A percentile compares a stretch with the other conserved stretches of the same genome.
Conservation (phyloP, 2,888 invertebrate species). For the Drosophila leonis region DNA sequence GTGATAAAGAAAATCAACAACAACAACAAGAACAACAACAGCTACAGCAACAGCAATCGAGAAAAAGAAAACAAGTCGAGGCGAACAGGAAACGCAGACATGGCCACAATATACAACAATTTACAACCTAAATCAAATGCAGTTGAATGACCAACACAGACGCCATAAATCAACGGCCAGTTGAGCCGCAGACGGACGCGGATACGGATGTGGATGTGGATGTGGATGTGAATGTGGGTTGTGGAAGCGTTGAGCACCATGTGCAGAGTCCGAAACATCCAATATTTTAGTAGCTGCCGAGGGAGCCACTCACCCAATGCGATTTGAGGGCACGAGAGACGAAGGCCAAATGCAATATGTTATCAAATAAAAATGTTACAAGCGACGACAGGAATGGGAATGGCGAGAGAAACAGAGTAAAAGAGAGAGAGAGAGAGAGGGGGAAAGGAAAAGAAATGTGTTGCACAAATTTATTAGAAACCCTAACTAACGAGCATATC, state of each 20-base stretch:
- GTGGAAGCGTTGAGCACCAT: constrained; percentile 33
- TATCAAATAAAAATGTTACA: constrained; percentile 82
- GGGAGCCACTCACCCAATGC: constrained; percentile 44
- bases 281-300: constrained; percentile 66
- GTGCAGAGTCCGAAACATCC: constrained; percentile 49
- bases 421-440: constrained; percentile 8
- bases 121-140: constrained; percentile 82
- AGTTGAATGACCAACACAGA: constrained; percentile 82
- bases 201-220: constrained; percentile 28
- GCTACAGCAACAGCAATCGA: constrained; percentile 18
- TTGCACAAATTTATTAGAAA: constrained; percentile 82
- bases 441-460: constrained; percentile 68
- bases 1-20: constrained; percentile 6
- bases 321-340: constrained; percentile 43
- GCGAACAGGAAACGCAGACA: constrained; percentile 70
- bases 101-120: constrained; percentile 79
- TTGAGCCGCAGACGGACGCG: constrained; percentile 67
- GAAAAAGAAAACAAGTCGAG: constrained; percentile 49
- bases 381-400: constrained; percentile 70
- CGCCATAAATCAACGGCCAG: constrained; percentile 79
- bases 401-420: constrained; percentile 7
- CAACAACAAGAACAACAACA: background rate
- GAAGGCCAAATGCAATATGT: constrained; percentile 77
- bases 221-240: constrained; percentile 23
- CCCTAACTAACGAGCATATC: constrained; percentile 82